Percentiles rank a stretch among this genome's conserved stretches.
phyloP scores from a whole-genome alignment of 2,888 invertebrate species.

The Caenorhabditis wallacei region DNA sequence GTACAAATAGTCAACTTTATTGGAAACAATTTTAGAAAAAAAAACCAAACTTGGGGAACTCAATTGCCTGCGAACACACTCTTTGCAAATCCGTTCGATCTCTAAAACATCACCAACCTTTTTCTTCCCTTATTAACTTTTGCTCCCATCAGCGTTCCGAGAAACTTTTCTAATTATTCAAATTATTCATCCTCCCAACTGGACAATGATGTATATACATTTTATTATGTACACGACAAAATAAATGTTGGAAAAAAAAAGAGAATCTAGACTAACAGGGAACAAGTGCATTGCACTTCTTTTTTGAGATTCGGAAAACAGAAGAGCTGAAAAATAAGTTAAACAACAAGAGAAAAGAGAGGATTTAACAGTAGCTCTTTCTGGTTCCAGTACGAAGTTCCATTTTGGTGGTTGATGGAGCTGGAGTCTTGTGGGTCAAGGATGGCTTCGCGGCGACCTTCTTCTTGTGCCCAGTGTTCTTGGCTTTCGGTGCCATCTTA shows the following conservation, averaged over 20 bases:
- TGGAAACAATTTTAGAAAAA: too few species aligned
- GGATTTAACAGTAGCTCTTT: conserved; percentile 54
- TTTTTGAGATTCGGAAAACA: conserved; percentile 33
- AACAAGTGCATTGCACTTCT: conserved; percentile 23
- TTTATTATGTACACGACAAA: conserved; percentile 36
- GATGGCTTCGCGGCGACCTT: background rate
- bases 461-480: conserved; percentile 24
- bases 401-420: conserved; percentile 47
- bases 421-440: conserved; percentile 47
- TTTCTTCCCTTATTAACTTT: too few species aligned
- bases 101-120: too few species aligned
- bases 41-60: too few species aligned
- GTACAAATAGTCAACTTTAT: too few species aligned
- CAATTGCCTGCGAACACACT: too few species aligned
- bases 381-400: conserved; percentile 60
- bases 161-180: too few species aligned
- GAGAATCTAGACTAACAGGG: conserved; percentile 11
- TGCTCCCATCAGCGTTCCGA: too few species aligned
- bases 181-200: too few species aligned
- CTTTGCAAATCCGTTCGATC: too few species aligned
- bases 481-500: conserved; percentile 48
- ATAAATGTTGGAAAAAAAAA: background rate
- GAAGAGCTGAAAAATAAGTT: conserved; percentile 25
- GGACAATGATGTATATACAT: conserved; percentile 32
- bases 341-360: background rate